Conservation (phyloP, 2,113 vertebrate genomes). For the Eretmochelys imbricata region DNA sequence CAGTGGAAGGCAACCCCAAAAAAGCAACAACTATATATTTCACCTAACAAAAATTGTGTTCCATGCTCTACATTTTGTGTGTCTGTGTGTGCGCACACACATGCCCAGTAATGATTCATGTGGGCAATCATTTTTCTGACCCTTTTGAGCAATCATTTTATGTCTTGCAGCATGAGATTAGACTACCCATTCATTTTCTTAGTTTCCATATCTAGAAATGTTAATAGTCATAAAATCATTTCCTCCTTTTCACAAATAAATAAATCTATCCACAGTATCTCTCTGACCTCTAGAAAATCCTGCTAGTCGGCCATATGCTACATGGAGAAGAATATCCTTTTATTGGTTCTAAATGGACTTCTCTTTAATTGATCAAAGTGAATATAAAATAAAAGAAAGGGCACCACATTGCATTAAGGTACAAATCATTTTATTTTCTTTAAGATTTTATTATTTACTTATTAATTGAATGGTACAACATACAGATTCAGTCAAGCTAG, state of each 20-base stretch:
- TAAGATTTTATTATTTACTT: neutral
- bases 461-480: neutral
- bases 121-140: conserved; percentile 59
- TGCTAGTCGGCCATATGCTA: conserved; percentile 43
- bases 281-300: conserved; percentile 51
- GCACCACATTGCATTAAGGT: conserved; percentile 64
- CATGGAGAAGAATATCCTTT: conserved; percentile 43
- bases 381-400: conserved; percentile 72
- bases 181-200: conserved; percentile 28
- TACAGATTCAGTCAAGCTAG: neutral
- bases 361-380: conserved; percentile 65
- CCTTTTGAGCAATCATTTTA: conserved; percentile 57
- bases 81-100: neutral
- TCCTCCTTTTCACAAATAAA: conserved; percentile 48
- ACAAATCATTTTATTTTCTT: conserved; percentile 64
- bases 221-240: conserved; percentile 63
- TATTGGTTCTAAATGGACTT: conserved; percentile 70
- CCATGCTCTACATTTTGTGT: neutral
- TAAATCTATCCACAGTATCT: conserved; percentile 24
- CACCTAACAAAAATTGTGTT: neutral
- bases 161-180: conserved; percentile 10
- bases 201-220: neutral
- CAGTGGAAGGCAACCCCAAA: neutral
- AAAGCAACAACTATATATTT: neutral
- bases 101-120: neutral